Conservation (phyloP, 2,797 vertebrate genomes). For the Yasuhikotakia modesta region DNA sequence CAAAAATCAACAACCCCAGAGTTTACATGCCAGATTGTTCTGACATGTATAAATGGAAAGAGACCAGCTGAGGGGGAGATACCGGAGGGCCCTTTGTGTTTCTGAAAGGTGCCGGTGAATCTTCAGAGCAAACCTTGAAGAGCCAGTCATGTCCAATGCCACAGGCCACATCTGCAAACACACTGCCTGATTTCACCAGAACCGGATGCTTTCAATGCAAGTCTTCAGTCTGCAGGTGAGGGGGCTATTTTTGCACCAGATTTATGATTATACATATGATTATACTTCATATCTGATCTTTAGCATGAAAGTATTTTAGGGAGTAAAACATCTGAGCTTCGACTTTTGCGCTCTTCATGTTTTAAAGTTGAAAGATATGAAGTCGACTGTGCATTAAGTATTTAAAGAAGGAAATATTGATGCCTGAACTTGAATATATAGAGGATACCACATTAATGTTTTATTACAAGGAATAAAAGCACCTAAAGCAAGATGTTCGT, state of each 20-base stretch:
- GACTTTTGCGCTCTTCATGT: slow-evolving; percentile 54
- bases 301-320: slow-evolving; percentile 53
- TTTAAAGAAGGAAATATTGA: slow-evolving; percentile 68
- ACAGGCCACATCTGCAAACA: slow-evolving; percentile 24
- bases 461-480: slow-evolving; percentile 60
- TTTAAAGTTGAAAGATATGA: slow-evolving; percentile 63
- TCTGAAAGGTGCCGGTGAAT: slow-evolving; percentile 27
- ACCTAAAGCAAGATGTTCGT: slow-evolving; percentile 62
- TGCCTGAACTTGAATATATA: slow-evolving; percentile 62
- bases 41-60: slow-evolving; percentile 34
- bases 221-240: slow-evolving; percentile 49
- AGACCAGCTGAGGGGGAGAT: slow-evolving; percentile 31
- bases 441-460: slow-evolving; percentile 58
- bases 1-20: slow-evolving; percentile 23
- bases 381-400: slow-evolving; percentile 60
- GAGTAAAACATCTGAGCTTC: slow-evolving; percentile 57
- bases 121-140: slow-evolving; percentile 35
- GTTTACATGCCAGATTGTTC: slow-evolving; percentile 20
- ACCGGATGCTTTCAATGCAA: slow-evolving; percentile 12
- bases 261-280: slow-evolving; percentile 54
- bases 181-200: slow-evolving; percentile 29
- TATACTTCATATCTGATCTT: slow-evolving; percentile 57
- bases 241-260: slow-evolving; percentile 37
- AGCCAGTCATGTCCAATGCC: slow-evolving; percentile 33
- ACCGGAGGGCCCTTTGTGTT: slow-evolving; percentile 27